Evolutionary conservation across 2,888 invertebrate genomes (phyloP).

Genomic region (Dioctria linearis): DNA sequence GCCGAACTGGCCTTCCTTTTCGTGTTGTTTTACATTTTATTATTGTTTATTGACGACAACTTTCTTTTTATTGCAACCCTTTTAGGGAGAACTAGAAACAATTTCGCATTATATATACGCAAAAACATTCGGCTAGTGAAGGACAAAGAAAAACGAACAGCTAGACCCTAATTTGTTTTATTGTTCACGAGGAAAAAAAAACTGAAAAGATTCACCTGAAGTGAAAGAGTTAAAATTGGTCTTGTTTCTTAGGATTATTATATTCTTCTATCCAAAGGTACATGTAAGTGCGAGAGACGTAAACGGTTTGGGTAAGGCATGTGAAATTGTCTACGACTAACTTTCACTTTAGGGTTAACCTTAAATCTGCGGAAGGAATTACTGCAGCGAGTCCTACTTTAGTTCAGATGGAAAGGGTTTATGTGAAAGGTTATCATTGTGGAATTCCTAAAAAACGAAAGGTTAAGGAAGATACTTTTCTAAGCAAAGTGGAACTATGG

Average conservation of each 20-base stretch:
- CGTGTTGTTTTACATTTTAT: slow-evolving; percentile 49
- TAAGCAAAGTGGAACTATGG: no score
- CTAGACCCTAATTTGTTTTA: slow-evolving; percentile 57
- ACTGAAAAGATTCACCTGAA: slow-evolving; percentile 55
- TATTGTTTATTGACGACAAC: slow-evolving; percentile 51
- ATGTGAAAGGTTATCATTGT: neutral
- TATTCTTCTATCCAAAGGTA: neutral
- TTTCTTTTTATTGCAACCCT: slow-evolving; percentile 52
- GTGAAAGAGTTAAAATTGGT: slow-evolving; percentile 56
- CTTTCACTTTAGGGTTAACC: slow-evolving; percentile 56
- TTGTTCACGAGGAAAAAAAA: slow-evolving; percentile 50
- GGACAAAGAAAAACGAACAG: neutral
- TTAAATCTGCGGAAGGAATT: slow-evolving; percentile 42
- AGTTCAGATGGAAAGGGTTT: slow-evolving; percentile 22
- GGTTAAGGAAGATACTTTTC: no score
- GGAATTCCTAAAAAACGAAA: neutral
- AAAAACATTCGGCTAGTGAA: slow-evolving; percentile 13
- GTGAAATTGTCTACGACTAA: slow-evolving; percentile 33
- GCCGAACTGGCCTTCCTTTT: slow-evolving; percentile 15
- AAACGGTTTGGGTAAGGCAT: slow-evolving; percentile 21
- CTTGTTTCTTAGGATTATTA: neutral
- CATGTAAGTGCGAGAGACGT: neutral
- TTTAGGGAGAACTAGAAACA: slow-evolving; percentile 16
- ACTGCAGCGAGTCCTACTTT: slow-evolving; percentile 49
- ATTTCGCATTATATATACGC: slow-evolving; percentile 22